phyloP scores from a whole-genome alignment of 2,888 invertebrate genomes.

The Uropetala carovei region DNA sequence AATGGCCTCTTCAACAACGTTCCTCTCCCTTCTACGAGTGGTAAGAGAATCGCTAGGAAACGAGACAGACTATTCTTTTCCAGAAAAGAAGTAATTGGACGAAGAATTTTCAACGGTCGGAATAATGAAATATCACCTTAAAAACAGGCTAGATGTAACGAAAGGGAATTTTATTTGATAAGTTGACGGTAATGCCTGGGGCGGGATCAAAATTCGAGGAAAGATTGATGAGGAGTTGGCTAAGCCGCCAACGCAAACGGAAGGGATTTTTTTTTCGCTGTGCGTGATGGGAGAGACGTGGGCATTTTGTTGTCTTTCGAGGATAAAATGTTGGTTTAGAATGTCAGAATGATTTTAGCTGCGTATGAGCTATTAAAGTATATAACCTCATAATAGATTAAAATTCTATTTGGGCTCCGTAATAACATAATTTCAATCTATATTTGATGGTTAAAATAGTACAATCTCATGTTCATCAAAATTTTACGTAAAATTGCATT shows the following conservation, averaged over 20 bases:
- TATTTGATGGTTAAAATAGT: no score
- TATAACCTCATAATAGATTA: no score
- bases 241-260: not conserved
- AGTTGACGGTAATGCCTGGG: not conserved
- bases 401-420: no score
- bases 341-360: no score
- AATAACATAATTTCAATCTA: no score
- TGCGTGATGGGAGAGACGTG: no score
- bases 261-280: not conserved
- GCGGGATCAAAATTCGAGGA: not conserved
- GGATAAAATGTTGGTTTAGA: no score
- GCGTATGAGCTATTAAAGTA: no score
- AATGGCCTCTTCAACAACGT: not conserved
- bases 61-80: not conserved
- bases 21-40: not conserved
- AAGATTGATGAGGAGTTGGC: not conserved
- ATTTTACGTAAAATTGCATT: no score
- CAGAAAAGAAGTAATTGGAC: not conserved
- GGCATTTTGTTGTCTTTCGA: no score
- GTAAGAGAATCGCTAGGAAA: not conserved
- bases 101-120: not conserved
- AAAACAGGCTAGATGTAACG: not conserved
- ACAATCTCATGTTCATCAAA: no score
- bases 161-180: not conserved
- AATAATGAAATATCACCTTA: not conserved